Conservation (phyloP, 2,888 invertebrate species). For the Halocaridina rubra region DNA sequence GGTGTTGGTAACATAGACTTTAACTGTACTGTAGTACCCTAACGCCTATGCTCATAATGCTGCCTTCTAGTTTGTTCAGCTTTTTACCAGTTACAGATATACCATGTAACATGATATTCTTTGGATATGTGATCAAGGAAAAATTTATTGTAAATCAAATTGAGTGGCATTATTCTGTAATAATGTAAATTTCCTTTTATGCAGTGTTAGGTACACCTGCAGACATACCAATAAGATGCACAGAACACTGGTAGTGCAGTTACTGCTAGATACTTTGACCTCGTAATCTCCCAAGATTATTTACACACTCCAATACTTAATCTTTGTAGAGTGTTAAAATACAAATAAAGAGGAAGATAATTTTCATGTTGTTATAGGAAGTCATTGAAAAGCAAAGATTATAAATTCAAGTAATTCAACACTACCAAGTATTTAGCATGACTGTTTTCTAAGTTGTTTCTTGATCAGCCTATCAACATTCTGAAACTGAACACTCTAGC, state of each 20-base stretch:
- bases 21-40: not conserved
- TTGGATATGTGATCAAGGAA: not conserved
- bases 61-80: not conserved
- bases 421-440: too few relatives aligned
- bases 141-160: not conserved
- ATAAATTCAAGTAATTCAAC: too few relatives aligned
- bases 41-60: conserved; percentile 44
- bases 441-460: too few relatives aligned
- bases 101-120: not conserved
- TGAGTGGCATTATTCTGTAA: not conserved
- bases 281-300: too few relatives aligned
- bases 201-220: not conserved
- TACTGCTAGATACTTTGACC: too few relatives aligned
- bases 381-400: too few relatives aligned
- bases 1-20: conserved; percentile 32
- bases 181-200: not conserved
- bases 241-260: too few relatives aligned
- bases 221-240: too few relatives aligned
- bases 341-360: too few relatives aligned
- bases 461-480: not conserved
- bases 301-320: too few relatives aligned
- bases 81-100: not conserved
- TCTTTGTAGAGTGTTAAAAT: too few relatives aligned
- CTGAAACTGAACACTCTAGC: not conserved
- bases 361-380: too few relatives aligned